Evolutionary conservation across 2,797 vertebrate genomes (phyloP).

Genomic region (Ciconia nigra): DNA sequence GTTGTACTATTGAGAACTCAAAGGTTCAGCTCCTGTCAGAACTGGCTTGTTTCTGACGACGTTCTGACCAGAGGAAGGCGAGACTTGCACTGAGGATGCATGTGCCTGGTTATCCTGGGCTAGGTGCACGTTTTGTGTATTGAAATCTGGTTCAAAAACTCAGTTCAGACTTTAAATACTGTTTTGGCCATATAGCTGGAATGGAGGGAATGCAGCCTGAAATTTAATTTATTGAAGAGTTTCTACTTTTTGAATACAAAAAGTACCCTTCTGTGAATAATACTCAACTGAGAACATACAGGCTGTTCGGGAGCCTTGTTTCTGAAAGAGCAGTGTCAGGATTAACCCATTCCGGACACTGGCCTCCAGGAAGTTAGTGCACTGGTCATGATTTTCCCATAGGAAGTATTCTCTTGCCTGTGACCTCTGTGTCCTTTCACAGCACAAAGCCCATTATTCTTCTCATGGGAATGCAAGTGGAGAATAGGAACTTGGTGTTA

Average conservation of each 20-base stretch:
- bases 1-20: neutral
- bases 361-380: neutral
- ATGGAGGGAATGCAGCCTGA: neutral
- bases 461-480: conserved; percentile 2
- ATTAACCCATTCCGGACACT: neutral
- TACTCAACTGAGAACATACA: neutral
- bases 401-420: neutral
- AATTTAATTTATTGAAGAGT: neutral
- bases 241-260: neutral
- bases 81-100: neutral
- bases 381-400: neutral
- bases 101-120: neutral
- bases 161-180: neutral
- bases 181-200: neutral
- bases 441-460: conserved; percentile 18
- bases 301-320: neutral
- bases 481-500: neutral
- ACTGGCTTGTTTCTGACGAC: neutral
- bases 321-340: neutral
- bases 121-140: fast-evolving
- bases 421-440: neutral
- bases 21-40: neutral
- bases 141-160: neutral
- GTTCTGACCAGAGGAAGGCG: neutral
- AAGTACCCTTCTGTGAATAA: neutral